Percentiles rank a stretch among this genome's conserved stretches.
phyloP scores from a whole-genome alignment of 2,888 invertebrate species.

The Acanthoscelides obtectus region DNA sequence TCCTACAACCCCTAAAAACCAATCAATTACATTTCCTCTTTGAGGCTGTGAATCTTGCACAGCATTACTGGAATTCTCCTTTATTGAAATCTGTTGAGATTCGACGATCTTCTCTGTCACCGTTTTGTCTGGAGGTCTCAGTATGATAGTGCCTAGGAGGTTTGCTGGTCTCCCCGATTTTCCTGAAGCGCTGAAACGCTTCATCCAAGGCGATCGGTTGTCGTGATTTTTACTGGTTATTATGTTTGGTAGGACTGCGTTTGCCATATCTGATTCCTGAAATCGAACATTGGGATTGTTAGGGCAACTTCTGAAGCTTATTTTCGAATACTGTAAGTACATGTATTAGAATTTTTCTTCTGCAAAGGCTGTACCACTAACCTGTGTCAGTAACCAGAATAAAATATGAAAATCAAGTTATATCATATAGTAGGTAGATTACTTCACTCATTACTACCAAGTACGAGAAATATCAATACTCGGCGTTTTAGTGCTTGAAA shows the following conservation, averaged over 20 bases:
- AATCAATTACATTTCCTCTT: constrained; percentile 34
- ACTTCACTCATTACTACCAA: too few species aligned
- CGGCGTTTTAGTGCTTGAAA: too few species aligned
- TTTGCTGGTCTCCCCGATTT: not conserved
- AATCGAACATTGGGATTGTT: too few species aligned
- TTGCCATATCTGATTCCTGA: not conserved
- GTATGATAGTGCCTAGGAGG: not conserved
- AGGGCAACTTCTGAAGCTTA: too few species aligned
- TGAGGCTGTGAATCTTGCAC: constrained; percentile 12
- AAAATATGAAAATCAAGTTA: too few species aligned
- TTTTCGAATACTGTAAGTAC: too few species aligned
- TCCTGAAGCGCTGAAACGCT: not conserved
- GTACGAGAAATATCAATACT: too few species aligned
- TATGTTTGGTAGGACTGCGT: not conserved
- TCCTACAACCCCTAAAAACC: constrained; percentile 40
- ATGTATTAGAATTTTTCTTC: too few species aligned
- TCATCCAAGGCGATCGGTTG: not conserved
- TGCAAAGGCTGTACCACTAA: too few species aligned
- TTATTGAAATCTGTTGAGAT: constrained; percentile 16
- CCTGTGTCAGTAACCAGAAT: too few species aligned
- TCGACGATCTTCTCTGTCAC: constrained; percentile 19
- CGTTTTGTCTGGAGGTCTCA: constrained; percentile 8
- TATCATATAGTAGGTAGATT: too few species aligned
- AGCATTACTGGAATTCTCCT: constrained; percentile 9
- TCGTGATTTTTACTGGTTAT: not conserved